phyloP scores from a whole-genome alignment of 2,888 invertebrate genomes.

The Trilocha varians region DNA sequence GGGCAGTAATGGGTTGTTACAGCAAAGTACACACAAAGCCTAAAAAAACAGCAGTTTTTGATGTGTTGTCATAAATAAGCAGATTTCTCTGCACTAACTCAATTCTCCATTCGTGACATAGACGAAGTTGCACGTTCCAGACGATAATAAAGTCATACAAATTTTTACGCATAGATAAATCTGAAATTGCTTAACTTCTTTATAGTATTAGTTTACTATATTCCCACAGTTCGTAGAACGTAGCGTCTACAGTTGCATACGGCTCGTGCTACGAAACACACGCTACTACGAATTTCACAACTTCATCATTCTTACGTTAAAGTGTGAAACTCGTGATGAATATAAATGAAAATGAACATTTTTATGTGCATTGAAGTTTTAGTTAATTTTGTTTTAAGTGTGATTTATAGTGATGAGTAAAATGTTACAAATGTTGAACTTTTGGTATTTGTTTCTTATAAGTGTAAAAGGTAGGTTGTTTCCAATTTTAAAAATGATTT shows the following conservation, averaged over 20 bases:
- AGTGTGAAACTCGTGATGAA: conserved; percentile 2
- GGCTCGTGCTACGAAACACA: conserved; percentile 44
- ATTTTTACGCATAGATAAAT: background rate
- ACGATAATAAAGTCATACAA: too few relatives aligned
- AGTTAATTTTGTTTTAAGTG: background rate
- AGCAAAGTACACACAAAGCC: too few relatives aligned
- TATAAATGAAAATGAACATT: background rate
- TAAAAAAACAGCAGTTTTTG: too few relatives aligned
- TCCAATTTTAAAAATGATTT: too few relatives aligned
- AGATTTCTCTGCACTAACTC: too few relatives aligned
- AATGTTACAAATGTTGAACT: background rate
- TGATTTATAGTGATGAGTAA: background rate
- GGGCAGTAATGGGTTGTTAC: too few relatives aligned
- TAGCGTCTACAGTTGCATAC: conserved; percentile 55
- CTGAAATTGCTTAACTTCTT: background rate
- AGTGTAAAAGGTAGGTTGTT: background rate
- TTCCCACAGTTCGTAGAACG: conserved; percentile 29
- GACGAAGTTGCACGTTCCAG: too few relatives aligned
- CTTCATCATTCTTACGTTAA: background rate
- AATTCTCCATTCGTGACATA: too few relatives aligned
- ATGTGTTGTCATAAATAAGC: too few relatives aligned
- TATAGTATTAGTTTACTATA: background rate
- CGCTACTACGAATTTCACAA: conserved; percentile 24
- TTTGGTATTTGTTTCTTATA: background rate
- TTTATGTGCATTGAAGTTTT: background rate